Evolutionary conservation across 2,797 vertebrate genomes (phyloP).

Genomic region (Clarias pachynema): DNA sequence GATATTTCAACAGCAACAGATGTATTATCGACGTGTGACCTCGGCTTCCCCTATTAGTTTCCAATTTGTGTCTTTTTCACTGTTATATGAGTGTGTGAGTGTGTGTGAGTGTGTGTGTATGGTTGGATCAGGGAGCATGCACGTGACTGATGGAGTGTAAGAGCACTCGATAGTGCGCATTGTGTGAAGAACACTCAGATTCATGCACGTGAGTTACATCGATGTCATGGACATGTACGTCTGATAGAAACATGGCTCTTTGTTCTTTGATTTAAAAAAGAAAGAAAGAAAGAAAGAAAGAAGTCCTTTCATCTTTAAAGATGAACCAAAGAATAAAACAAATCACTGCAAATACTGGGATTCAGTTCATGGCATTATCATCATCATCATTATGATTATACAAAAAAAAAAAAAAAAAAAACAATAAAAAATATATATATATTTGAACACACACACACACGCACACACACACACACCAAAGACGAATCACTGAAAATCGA

Average conservation of each 20-base stretch:
- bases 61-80: background rate
- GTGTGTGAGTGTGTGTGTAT: conserved; percentile 35
- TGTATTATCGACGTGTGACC: background rate
- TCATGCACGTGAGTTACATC: conserved; percentile 77
- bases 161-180: conserved; percentile 70
- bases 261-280: background rate
- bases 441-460: conserved; percentile 4
- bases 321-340: background rate
- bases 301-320: conserved; percentile 25
- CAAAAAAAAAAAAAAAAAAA: conserved; percentile 48
- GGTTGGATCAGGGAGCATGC: conserved; percentile 51
- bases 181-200: conserved; percentile 75
- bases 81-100: conserved; percentile 24
- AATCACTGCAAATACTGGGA: conserved; percentile 59
- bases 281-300: conserved; percentile 1
- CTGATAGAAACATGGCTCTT: conserved; percentile 62
- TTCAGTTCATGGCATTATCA: conserved; percentile 69
- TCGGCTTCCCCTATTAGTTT: background rate
- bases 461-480: conserved; percentile 60
- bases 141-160: conserved; percentile 60
- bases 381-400: conserved; percentile 57
- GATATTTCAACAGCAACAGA: background rate
- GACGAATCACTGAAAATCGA: conserved; percentile 67
- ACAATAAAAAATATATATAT: too few relatives aligned
- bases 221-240: conserved; percentile 73